Evolutionary conservation across 2,797 vertebrate genomes (phyloP).

Genomic region (Benthosema pterotum): DNA sequence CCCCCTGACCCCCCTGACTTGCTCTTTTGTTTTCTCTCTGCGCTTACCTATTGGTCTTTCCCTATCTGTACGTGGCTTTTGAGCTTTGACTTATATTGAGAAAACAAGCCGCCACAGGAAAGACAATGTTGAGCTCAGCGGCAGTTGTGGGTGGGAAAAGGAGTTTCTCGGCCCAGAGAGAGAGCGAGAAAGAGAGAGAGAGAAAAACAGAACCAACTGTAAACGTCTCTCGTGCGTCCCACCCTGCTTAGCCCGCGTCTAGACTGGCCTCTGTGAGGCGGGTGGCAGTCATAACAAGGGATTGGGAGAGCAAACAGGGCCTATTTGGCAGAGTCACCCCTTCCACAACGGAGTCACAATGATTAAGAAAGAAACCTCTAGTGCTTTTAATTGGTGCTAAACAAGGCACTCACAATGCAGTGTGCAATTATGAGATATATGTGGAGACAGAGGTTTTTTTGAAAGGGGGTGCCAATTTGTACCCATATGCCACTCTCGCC

Average conservation of each 20-base stretch:
- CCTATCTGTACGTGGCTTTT: conserved; percentile 56
- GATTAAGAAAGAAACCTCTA: conserved; percentile 47
- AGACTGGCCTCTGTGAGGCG: conserved; percentile 60
- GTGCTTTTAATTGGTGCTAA: conserved; percentile 60
- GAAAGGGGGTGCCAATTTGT: conserved; percentile 43
- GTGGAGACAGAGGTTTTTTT: conserved; percentile 58
- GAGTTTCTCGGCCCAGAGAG: conserved; percentile 33
- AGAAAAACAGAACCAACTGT: conserved; percentile 70
- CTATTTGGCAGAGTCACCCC: conserved; percentile 41
- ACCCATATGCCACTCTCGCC: conserved; percentile 45
- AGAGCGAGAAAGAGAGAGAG: conserved; percentile 44
- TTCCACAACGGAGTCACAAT: conserved; percentile 46
- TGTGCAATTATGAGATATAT: conserved; percentile 67
- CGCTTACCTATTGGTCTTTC: conserved; percentile 27
- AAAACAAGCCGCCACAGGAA: conserved; percentile 67
- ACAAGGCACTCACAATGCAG: conserved; percentile 53
- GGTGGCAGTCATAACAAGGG: conserved; percentile 71
- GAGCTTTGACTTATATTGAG: conserved; percentile 66
- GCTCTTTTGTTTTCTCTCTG: conserved; percentile 19
- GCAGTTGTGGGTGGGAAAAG: conserved; percentile 72
- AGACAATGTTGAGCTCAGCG: conserved; percentile 55
- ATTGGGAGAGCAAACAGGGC: conserved; percentile 63
- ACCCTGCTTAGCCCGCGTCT: conserved; percentile 75
- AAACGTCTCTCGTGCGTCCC: conserved; percentile 69
- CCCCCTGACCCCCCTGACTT: conserved; percentile 16